These are phyloP conservation scores for Hoplostethus mediterraneus DNA, from an alignment of 2,797 vertebrate genomes.

Conservation along the genomic window DNA sequence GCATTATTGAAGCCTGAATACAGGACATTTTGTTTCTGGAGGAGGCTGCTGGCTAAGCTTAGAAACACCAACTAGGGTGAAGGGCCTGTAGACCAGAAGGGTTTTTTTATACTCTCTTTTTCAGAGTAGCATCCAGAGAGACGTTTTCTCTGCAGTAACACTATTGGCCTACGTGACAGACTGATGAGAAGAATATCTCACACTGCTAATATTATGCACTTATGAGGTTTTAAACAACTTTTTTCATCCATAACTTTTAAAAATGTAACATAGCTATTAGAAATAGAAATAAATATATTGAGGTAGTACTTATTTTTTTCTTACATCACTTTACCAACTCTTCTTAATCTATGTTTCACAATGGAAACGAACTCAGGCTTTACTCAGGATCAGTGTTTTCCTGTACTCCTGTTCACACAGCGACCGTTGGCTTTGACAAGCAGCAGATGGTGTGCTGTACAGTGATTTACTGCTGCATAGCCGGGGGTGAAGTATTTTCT, in stretches of 20 bases:
- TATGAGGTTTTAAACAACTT: not conserved
- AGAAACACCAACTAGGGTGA: constrained; percentile 43
- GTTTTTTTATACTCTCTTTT: constrained; percentile 24
- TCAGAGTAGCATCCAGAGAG: constrained; percentile 25
- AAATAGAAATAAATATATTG: not conserved
- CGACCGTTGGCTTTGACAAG: constrained; percentile 59
- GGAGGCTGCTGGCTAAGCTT: constrained; percentile 38
- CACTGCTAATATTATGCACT: constrained; percentile 2
- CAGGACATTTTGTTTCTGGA: constrained; percentile 64
- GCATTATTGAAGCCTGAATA: constrained; percentile 68
- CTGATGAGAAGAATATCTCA: not conserved
- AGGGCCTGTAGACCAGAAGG: constrained; percentile 35
- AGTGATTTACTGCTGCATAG: constrained; percentile 78
- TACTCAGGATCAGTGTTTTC: constrained; percentile 57
- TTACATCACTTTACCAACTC: constrained; percentile 11
- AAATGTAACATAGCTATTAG: not conserved
- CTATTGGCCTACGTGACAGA: not conserved
- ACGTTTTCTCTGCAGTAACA: not conserved
- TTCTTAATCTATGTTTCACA: constrained; percentile 35
- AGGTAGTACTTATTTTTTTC: constrained; percentile 7
- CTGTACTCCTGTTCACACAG: constrained; percentile 54
- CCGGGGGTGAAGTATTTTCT: constrained; percentile 72
- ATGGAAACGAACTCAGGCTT: constrained; percentile 50
- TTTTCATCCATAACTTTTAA: not conserved
- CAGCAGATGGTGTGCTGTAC: constrained; percentile 76